Conservation (phyloP, 2,888 invertebrate species). For the Phoenoteleia sp. region DNA sequence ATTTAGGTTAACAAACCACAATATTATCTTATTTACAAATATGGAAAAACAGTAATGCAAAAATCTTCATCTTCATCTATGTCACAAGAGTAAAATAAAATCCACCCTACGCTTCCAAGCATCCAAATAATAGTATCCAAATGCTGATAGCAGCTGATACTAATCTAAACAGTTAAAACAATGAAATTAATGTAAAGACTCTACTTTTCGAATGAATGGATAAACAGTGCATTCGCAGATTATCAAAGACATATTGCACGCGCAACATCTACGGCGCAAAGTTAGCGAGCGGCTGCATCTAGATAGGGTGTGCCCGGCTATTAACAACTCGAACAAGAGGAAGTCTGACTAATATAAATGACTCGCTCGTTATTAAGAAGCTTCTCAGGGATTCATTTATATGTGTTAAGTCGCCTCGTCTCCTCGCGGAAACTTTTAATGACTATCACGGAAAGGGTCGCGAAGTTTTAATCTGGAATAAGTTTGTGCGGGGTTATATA, state of each 20-base stretch:
- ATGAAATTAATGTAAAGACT: conserved; percentile 9
- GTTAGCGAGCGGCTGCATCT: conserved; percentile 39
- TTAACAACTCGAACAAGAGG: conserved; percentile 76
- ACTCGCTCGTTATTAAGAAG: conserved; percentile 80
- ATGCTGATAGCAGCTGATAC: too few species aligned
- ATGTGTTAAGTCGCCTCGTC: conserved; percentile 80
- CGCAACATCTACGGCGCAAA: conserved; percentile 31
- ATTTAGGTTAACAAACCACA: too few species aligned
- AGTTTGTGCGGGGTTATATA: conserved; percentile 75
- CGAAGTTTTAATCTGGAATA: conserved; percentile 81
- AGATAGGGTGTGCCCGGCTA: conserved; percentile 61
- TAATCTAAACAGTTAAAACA: not conserved
- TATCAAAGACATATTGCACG: conserved; percentile 59
- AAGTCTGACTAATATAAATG: conserved; percentile 79
- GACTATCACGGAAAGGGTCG: conserved; percentile 77
- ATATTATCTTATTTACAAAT: too few species aligned
- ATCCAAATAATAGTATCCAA: too few species aligned
- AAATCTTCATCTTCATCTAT: too few species aligned
- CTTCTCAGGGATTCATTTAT: conserved; percentile 80
- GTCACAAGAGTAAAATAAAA: too few species aligned
- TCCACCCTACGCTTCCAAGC: too few species aligned
- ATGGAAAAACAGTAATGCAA: too few species aligned
- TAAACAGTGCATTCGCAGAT: conserved; percentile 35
- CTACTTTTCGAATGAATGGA: conserved; percentile 25
- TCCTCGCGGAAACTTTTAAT: conserved; percentile 81